Conservation (phyloP, 2,888 invertebrate species). For the Lasioglossum marginatum region DNA sequence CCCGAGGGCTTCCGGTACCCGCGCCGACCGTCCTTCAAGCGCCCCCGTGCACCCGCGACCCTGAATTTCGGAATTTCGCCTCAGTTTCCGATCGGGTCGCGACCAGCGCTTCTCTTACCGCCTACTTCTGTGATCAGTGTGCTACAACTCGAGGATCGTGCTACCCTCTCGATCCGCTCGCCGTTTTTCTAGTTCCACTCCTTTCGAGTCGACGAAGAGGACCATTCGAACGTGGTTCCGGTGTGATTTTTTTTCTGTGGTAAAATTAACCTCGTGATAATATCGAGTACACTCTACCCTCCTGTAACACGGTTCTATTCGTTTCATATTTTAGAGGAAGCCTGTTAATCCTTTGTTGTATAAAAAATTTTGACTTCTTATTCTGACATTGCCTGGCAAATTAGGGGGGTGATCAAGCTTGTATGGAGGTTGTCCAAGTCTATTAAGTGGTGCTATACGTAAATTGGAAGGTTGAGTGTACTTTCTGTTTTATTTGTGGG, state of each 20-base stretch:
- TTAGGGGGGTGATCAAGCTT: too few relatives aligned
- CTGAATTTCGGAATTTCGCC: neutral
- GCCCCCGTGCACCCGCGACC: conserved; percentile 14
- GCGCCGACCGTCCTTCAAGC: neutral
- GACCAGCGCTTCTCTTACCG: neutral
- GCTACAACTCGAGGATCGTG: neutral
- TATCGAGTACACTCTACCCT: neutral
- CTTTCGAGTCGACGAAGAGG: neutral
- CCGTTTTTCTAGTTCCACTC: neutral
- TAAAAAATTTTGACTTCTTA: too few relatives aligned
- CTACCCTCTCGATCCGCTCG: neutral
- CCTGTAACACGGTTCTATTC: neutral
- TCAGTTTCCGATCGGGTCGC: neutral
- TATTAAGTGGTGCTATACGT: neutral
- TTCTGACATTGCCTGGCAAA: too few relatives aligned
- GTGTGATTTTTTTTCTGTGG: neutral
- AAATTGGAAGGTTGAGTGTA: neutral
- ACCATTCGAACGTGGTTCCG: neutral
- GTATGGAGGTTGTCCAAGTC: too few relatives aligned
- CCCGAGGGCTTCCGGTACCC: neutral
- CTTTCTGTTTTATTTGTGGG: neutral
- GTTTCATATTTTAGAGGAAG: neutral
- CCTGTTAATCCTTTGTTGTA: neutral
- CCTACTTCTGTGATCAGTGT: neutral
- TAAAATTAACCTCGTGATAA: neutral